A percentile compares a stretch with the other conserved stretches of the same genome.
Conservation (phyloP, 2,797 vertebrate genomes). For the Megaceryle alcyon region DNA sequence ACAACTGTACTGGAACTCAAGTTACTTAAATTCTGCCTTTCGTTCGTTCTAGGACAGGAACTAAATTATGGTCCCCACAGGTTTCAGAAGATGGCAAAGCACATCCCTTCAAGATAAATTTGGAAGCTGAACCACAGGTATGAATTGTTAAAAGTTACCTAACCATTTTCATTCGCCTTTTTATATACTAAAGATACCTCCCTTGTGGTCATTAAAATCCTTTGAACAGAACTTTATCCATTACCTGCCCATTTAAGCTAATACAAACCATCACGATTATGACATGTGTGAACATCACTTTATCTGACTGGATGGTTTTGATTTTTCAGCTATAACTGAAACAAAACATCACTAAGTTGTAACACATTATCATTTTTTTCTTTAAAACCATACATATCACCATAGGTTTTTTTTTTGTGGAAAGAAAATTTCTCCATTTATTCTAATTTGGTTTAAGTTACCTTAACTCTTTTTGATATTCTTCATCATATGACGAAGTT, state of each 20-base stretch:
- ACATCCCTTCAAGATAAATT: constrained; percentile 91
- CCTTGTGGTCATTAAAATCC: background rate
- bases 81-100: constrained; percentile 85
- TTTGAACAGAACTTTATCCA: background rate
- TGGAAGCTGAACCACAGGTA: constrained; percentile 94
- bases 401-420: background rate
- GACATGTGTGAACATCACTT: background rate
- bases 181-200: background rate
- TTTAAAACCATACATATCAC: background rate
- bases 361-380: background rate
- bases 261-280: background rate
- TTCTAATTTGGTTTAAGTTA: background rate
- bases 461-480: background rate
- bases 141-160: constrained; percentile 20
- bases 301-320: background rate
- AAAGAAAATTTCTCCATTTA: background rate
- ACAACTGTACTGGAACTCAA: background rate
- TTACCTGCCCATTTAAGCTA: background rate
- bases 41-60: constrained; percentile 82
- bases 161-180: background rate
- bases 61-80: constrained; percentile 91
- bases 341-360: background rate
- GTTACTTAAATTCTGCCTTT: background rate
- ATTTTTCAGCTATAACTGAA: background rate
- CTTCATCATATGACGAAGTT: background rate